Conservation (phyloP, 2,888 invertebrate species). For the Sceliomorpha sp. region DNA sequence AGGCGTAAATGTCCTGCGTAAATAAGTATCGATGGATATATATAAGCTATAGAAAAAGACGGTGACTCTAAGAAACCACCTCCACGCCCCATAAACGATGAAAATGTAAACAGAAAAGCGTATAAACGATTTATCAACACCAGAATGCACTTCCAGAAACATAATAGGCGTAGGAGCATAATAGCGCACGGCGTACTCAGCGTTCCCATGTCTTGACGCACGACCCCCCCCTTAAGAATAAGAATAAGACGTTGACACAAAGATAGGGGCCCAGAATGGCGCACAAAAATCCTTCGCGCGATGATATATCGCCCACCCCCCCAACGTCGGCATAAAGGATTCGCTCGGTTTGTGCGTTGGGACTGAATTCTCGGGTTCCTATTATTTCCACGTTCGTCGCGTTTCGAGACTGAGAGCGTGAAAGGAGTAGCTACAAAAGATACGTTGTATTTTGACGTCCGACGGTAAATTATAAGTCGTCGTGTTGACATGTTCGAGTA, state of each 20-base stretch:
- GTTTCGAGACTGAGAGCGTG: background rate
- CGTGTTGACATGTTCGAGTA: background rate
- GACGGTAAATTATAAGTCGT: constrained; percentile 14
- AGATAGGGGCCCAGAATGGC: constrained; percentile 57
- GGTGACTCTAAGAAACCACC: no score
- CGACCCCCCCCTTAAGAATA: constrained; percentile 66
- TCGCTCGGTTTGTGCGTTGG: constrained; percentile 47
- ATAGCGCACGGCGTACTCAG: constrained; percentile 33
- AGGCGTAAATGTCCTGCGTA: no score
- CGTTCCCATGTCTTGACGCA: constrained; percentile 47
- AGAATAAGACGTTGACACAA: constrained; percentile 79
- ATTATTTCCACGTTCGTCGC: constrained; percentile 44
- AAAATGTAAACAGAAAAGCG: constrained; percentile 18
- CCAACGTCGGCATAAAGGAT: constrained; percentile 57
- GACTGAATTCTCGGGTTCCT: constrained; percentile 32
- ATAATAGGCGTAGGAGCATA: constrained; percentile 60
- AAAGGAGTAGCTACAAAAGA: constrained; percentile 12
- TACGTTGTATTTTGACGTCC: constrained; percentile 17
- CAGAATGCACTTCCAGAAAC: constrained; percentile 66
- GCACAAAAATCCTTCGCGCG: constrained; percentile 51
- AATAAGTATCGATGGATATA: no score
- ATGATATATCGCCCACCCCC: constrained; percentile 54
- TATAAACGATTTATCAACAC: constrained; percentile 71
- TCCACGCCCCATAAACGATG: no score
- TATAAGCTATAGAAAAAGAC: no score